Evolutionary conservation across 2,888 invertebrate species (phyloP).

Genomic region (Hydroisotoma schaefferi): DNA sequence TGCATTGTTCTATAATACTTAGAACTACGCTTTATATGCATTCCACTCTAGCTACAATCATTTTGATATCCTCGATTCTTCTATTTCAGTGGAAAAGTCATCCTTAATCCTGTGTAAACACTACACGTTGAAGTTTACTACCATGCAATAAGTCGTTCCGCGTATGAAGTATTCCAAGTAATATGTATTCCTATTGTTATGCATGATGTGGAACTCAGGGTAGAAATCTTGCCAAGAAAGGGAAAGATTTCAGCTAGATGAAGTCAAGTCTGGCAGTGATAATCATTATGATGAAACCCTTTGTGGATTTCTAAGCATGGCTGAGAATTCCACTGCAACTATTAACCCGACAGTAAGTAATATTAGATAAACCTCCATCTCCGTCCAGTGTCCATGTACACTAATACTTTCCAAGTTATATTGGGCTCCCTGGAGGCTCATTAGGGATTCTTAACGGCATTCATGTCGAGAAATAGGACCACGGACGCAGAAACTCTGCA

Average conservation of each 20-base stretch:
- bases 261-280: neutral
- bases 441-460: neutral
- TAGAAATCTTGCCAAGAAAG: neutral
- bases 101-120: no score
- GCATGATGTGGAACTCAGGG: neutral
- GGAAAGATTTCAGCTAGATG: neutral
- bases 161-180: neutral
- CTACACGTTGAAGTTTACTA: no score
- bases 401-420: neutral
- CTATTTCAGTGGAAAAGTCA: no score
- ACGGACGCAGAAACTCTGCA: no score
- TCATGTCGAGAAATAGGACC: neutral
- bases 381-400: neutral
- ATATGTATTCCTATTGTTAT: neutral
- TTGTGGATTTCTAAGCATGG: neutral
- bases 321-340: neutral
- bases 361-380: no score
- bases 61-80: no score
- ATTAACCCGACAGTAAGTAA: no score
- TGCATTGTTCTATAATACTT: no score
- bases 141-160: no score
- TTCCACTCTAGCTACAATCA: no score
- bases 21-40: no score
- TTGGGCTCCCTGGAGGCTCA: conserved; percentile 1
- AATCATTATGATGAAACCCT: conserved; percentile 2